Evolutionary conservation across 2,888 invertebrate genomes (phyloP).

Genomic region (Eupeodes luniger): DNA sequence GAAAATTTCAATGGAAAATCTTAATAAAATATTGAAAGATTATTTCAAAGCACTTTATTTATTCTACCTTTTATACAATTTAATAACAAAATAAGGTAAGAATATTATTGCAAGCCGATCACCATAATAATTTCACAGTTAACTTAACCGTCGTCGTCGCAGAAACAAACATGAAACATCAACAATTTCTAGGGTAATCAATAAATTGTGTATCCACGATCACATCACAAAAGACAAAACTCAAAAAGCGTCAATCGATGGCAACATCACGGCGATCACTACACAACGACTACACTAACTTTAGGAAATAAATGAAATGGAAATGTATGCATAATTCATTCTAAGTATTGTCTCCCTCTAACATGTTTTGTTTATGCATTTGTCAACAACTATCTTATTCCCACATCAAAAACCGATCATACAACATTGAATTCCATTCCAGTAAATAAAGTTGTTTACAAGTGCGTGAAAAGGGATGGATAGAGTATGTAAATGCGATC

Average conservation of each 20-base stretch:
- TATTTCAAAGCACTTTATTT: neutral
- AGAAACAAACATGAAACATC: slow-evolving; percentile 10
- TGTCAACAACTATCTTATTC: neutral
- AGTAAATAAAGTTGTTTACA: slow-evolving; percentile 55
- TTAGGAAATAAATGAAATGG: neutral
- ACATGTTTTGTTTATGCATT: slow-evolving; percentile 61
- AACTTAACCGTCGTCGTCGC: neutral
- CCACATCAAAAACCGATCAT: neutral
- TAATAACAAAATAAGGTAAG: neutral
- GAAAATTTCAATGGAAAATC: neutral
- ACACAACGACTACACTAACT: slow-evolving; percentile 22
- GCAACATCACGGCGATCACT: slow-evolving; percentile 80
- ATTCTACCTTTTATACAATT: neutral
- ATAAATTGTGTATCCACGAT: slow-evolving; percentile 25
- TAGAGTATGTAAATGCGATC: neutral
- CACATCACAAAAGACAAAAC: neutral
- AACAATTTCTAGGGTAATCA: neutral
- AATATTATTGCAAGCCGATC: neutral
- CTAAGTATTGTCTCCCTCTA: slow-evolving; percentile 52
- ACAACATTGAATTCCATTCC: slow-evolving; percentile 4
- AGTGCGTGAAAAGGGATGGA: slow-evolving; percentile 31
- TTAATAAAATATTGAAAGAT: too few relatives aligned
- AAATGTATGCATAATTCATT: neutral
- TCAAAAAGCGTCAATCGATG: slow-evolving; percentile 73
- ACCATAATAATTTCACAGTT: slow-evolving; percentile 19